Base-by-base conservation (phyloP, 2,797 vertebrate genomes). In the Rhinophrynus dorsalis region DNA sequence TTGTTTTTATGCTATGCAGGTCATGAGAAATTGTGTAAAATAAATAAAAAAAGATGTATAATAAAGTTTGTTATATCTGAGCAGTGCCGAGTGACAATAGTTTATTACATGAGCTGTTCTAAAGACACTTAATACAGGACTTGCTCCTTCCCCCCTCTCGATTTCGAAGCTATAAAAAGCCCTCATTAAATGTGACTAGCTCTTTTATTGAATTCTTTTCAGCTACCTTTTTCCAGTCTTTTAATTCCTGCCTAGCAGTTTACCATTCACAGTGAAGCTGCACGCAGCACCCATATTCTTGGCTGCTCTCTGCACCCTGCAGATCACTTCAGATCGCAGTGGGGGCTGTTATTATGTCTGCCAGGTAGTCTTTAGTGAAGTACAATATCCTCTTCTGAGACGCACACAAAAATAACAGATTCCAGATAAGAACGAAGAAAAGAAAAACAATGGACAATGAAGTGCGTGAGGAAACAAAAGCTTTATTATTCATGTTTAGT, bases 151-250 rank as follows among this genome's bases (percentile, higher is more conserved):
- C 21, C 30, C 44, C 54, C 37, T 27, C 33, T 18, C 8, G 15
- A 30, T 51, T 56, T 65, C 15, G 37, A 24, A 5, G 44, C 69
- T 65, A 65, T 65, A 65, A 65, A 65, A 72, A 65, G 69, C 12
- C 24, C 60, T 60, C 54, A 66, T 73, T 72, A 72, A 52, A 52
- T 42, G 44, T 54, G 54, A 58, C 69, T 35, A 3, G 9, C 11
- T 44, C 52, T 29, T 58, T 64, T 52, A 72, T 66, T 58, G 45
- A 40, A 66, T 42, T 52, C 54, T 52, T 29, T 42, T 27, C 42
- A 18, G 20, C 35, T 65, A 38, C 52, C 60, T 48, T 29, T 52
- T 66, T 44, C 40, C 42, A 10, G 45, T 44, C 26, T 55, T 35
- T 10, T 45, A 24, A 62, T 61, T 29, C 38, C 67, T 13, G 26